A percentile compares a stretch with the other conserved stretches of the same genome.
These are phyloP conservation scores for Oreochromis tanganicae DNA, from an alignment of 2,113 vertebrate species.

Conservation along the genomic window DNA sequence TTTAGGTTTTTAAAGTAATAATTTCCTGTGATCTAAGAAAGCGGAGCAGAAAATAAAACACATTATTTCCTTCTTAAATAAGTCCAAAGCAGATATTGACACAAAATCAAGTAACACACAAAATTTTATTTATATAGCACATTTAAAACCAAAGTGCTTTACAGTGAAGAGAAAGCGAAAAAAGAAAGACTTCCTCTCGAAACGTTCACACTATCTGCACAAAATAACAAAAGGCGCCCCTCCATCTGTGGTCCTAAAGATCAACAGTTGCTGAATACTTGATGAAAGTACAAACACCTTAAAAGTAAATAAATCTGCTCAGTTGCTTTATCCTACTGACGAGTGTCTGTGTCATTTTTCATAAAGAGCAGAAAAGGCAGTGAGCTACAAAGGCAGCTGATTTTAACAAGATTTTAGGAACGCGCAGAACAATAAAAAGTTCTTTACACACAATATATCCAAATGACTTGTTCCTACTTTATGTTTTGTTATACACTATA, in stretches of 20 bases:
- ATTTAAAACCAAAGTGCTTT: background rate
- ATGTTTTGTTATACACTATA: background rate
- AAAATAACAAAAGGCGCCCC: background rate
- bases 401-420: background rate
- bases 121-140: background rate
- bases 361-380: background rate
- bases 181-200: background rate
- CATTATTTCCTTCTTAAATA: background rate
- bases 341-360: background rate
- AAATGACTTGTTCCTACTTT: background rate
- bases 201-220: background rate
- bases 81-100: background rate
- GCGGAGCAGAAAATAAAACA: background rate
- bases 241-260: background rate
- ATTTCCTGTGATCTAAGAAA: background rate
- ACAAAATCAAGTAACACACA: background rate
- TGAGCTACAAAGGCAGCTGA: background rate
- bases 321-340: background rate
- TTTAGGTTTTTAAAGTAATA: background rate
- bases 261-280: background rate
- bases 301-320: background rate
- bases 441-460: background rate
- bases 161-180: background rate
- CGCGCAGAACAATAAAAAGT: background rate
- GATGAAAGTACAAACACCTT: background rate